Percentiles rank a stretch among this genome's conserved stretches.
phyloP scores from a whole-genome alignment of 2,797 vertebrate species.

The Natrix natrix region DNA sequence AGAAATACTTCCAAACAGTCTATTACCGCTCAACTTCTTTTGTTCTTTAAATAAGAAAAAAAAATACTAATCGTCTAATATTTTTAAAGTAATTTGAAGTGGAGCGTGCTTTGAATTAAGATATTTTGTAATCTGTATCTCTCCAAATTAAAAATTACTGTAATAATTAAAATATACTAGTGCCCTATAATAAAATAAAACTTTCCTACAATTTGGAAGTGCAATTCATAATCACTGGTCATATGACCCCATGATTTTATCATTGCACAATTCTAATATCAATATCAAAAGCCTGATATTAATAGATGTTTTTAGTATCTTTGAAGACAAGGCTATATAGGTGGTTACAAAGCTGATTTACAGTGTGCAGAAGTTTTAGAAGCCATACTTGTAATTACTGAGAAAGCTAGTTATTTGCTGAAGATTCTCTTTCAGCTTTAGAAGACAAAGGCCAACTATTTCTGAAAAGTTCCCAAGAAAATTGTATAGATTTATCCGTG shows the following conservation, averaged over 20 bases:
- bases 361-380: neutral
- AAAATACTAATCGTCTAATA: neutral
- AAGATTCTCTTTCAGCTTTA: neutral
- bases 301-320: neutral
- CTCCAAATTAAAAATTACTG: neutral
- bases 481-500: neutral
- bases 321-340: neutral
- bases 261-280: neutral
- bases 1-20: conserved; percentile 14
- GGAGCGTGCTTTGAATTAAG: neutral
- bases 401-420: neutral
- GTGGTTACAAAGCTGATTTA: neutral
- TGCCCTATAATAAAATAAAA: neutral
- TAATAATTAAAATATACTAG: neutral
- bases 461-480: neutral
- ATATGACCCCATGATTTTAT: neutral
- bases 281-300: neutral
- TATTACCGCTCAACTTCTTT: neutral
- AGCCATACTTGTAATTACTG: neutral
- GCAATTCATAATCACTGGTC: neutral
- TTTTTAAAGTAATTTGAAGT: neutral
- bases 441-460: neutral
- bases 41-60: conserved; percentile 15
- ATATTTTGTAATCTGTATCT: neutral
- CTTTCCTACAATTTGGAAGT: neutral